A percentile compares a stretch with the other conserved stretches of the same genome.
Conservation (phyloP, 2,113 vertebrate genomes). For the Brevimyrus niger region DNA sequence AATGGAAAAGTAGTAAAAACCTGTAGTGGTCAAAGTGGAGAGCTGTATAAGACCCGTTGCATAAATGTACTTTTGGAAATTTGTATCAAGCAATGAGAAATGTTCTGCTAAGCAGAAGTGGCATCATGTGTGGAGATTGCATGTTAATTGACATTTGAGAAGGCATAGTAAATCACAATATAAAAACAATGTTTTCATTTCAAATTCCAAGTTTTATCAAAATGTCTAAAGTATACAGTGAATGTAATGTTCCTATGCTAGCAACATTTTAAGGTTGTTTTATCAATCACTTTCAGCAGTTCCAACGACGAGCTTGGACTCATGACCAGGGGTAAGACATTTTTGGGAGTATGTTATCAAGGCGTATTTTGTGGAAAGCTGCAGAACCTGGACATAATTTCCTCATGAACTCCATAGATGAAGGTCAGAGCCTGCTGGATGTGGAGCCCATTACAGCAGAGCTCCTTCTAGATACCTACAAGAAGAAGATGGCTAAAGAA, state of each 20-base stretch:
- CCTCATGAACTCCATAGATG: constrained; percentile 49
- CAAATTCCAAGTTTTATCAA: too few relatives aligned
- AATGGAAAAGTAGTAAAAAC: too few relatives aligned
- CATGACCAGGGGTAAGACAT: constrained; percentile 54
- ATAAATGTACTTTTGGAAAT: too few relatives aligned
- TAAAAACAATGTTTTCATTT: too few relatives aligned
- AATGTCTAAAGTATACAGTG: too few relatives aligned
- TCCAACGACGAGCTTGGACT: background rate
- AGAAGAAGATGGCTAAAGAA: constrained; percentile 86
- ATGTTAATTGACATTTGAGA: too few relatives aligned
- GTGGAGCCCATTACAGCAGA: constrained; percentile 82
- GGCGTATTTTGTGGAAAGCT: background rate
- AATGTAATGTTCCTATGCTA: background rate
- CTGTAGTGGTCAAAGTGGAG: too few relatives aligned
- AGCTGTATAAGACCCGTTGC: too few relatives aligned
- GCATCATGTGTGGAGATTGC: too few relatives aligned
- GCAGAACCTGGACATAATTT: background rate
- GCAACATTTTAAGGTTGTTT: background rate
- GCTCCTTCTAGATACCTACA: constrained; percentile 72
- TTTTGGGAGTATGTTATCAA: background rate
- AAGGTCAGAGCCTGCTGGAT: constrained; percentile 68
- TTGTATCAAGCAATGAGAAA: too few relatives aligned
- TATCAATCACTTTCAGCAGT: background rate
- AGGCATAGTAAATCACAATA: too few relatives aligned
- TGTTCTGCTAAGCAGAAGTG: too few relatives aligned